Evolutionary conservation across 2,797 vertebrate species (phyloP), one percentile per base, ranked within the genome.

Genomic region (Hapalemur alaotrensis): DNA sequence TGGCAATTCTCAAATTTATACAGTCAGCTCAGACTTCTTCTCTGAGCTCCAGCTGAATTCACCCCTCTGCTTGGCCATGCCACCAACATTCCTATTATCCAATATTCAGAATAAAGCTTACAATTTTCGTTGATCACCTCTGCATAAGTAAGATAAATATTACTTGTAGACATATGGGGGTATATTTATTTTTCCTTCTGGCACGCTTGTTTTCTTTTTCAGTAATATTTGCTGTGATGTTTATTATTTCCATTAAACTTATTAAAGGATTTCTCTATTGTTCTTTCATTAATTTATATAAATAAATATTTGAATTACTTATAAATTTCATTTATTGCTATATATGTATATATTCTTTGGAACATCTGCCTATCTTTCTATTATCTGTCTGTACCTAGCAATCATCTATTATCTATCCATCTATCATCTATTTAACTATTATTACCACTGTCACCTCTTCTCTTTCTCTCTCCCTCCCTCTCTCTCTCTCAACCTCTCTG

Each of bases 61-160:
- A 5, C 1, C 20, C 0, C 0, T 14, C 14, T 15, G 41, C 25
- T 50, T 13, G 2, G 10, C 13, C 7, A 0, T 20, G 12, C 38
- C 38, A 12, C 22, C 32, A 32, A 17, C 30, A 4, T 59, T 17
- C 41, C 3, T 35, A 46, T 30, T 38, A 14, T 38, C 11, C 14
- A 10, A 2, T 9, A 5, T 25, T 61, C 22, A 8, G 7, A 23
- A 14, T 11, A 12, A 38, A 54, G 10, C 14, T 72, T 22, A 13
- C 2, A 20, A 3, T 22, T n/a, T 43, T n/a, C 43, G 8, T 14
- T 38, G 12, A 41, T 41, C 52, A 13, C 20, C n/a, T 22, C 61
- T 8, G 9, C 6, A 0, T 25, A 9, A 30, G n/a, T n/a, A n/a
- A 22, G 28, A 4, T 23, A n/a, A 61, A 35, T n/a, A 25, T 30